Conservation (phyloP, 2,888 invertebrate species). For the Apeira syringaria region DNA sequence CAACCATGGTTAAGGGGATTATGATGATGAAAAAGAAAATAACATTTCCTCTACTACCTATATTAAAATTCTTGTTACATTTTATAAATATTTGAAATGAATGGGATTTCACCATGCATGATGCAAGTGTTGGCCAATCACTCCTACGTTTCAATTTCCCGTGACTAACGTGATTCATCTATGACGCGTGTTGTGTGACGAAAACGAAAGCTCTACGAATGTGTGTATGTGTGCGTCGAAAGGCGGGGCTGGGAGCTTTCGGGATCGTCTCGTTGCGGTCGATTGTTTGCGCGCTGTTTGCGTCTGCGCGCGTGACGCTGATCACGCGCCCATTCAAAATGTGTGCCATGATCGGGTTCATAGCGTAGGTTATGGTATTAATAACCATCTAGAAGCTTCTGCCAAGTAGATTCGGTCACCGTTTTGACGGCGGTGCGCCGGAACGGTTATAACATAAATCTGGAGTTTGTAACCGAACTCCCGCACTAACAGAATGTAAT, state of each 20-base stretch:
- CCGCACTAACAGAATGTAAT: too few species aligned
- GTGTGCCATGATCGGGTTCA: slow-evolving; percentile 4
- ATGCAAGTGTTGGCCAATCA: slow-evolving; percentile 37
- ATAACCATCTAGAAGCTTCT: slow-evolving; percentile 19
- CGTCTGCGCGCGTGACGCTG: slow-evolving; percentile 59
- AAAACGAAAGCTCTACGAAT: slow-evolving; percentile 37
- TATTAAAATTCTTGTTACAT: too few species aligned
- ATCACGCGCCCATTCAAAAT: slow-evolving; percentile 49
- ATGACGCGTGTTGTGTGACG: slow-evolving; percentile 42
- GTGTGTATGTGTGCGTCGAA: slow-evolving; percentile 36
- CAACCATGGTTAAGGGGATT: too few species aligned
- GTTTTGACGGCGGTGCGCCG: neutral
- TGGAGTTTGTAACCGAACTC: too few species aligned
- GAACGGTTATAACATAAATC: too few species aligned
- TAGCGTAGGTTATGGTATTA: slow-evolving; percentile 21
- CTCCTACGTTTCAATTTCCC: slow-evolving; percentile 31
- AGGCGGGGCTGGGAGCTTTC: slow-evolving; percentile 49
- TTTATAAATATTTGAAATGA: too few species aligned
- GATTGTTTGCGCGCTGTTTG: too few species aligned
- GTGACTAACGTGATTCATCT: slow-evolving; percentile 30
- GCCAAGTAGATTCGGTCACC: neutral
- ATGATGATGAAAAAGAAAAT: too few species aligned
- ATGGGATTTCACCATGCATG: slow-evolving; percentile 20
- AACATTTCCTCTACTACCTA: too few species aligned
- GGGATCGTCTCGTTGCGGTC: slow-evolving; percentile 44